Evolutionary conservation across 2,113 vertebrate genomes (phyloP).

Genomic region (Rostratula benghalensis): DNA sequence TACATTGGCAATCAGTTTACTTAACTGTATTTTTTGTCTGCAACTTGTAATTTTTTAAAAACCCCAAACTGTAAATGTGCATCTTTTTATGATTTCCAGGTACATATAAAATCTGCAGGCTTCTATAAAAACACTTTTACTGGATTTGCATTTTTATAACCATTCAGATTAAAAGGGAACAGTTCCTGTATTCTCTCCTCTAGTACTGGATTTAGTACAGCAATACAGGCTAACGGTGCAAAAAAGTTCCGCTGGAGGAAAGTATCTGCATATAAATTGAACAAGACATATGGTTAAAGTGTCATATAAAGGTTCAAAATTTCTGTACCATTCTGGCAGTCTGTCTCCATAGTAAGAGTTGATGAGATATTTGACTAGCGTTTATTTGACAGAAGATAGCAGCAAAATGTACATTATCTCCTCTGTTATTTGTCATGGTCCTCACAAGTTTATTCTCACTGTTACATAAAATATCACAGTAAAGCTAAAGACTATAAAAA

Average conservation of each 20-base stretch:
- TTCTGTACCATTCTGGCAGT: not conserved
- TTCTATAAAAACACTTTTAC: not conserved
- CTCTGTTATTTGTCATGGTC: not conserved
- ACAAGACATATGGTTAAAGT: not conserved
- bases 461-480: not conserved
- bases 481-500: not conserved
- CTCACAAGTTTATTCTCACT: not conserved
- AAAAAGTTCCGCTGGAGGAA: not conserved
- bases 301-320: constrained; percentile 32
- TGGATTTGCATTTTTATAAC: not conserved
- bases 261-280: constrained; percentile 37
- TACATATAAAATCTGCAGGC: not conserved
- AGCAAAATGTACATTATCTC: not conserved
- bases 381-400: not conserved
- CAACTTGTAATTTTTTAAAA: not conserved
- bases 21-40: not conserved
- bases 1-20: not conserved
- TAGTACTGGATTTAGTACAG: constrained; percentile 15
- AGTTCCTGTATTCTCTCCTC: not conserved
- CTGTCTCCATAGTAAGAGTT: not conserved
- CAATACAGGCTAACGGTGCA: not conserved
- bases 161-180: not conserved
- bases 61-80: not conserved
- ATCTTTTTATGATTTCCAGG: not conserved
- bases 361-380: not conserved